A percentile compares a stretch with the other conserved stretches of the same genome.
These are phyloP conservation scores for Mesocricetus auratus DNA, from an alignment of 2,113 vertebrate genomes.

Conservation along the genomic window DNA sequence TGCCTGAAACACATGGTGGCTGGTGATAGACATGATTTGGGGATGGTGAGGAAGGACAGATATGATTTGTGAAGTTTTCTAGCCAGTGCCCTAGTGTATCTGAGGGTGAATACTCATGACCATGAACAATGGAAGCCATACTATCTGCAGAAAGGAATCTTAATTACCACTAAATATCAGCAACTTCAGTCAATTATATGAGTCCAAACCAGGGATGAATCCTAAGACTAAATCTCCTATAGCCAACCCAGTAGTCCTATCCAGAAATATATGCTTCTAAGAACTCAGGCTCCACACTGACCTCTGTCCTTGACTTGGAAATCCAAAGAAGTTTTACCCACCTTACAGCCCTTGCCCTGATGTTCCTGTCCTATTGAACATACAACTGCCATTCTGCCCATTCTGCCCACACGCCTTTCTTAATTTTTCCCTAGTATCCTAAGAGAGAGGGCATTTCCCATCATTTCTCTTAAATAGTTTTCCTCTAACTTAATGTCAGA, in stretches of 20 bases:
- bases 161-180: not conserved
- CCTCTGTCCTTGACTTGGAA: not conserved
- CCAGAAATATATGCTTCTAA: not conserved
- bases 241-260: not conserved
- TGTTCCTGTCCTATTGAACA: not conserved
- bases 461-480: slow-evolving; percentile 35
- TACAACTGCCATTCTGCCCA: not conserved
- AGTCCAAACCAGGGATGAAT: not conserved
- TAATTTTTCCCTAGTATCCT: not conserved
- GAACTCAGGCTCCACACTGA: not conserved
- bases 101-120: not conserved
- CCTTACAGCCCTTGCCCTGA: fast-evolving
- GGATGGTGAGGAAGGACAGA: not conserved
- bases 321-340: not conserved
- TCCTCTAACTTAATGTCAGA: not conserved
- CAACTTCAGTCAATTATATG: not conserved
- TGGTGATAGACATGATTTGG: not conserved
- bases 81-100: not conserved
- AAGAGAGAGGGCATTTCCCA: not conserved
- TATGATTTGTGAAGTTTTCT: not conserved
- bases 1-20: not conserved
- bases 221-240: not conserved
- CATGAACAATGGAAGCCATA: not conserved
- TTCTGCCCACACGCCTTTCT: not conserved
- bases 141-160: not conserved